Evolutionary conservation across 2,113 vertebrate genomes (phyloP).

Genomic region (Benitochromis conjunctus): DNA sequence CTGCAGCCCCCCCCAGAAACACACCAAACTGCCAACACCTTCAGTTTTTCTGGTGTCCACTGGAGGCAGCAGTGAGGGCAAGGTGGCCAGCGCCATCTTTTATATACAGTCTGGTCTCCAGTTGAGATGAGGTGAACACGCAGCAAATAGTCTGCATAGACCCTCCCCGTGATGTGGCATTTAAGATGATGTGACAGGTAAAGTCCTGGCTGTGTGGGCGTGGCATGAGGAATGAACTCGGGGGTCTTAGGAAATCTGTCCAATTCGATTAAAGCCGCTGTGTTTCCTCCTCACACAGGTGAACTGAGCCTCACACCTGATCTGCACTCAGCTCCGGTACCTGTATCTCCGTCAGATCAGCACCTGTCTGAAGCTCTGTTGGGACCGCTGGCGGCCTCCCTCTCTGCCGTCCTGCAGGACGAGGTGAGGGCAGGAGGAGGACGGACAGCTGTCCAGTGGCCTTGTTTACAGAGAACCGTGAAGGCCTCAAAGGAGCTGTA

Average conservation of each 20-base stretch:
- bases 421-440: not conserved
- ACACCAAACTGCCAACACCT: not conserved
- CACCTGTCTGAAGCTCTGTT: not conserved
- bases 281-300: not conserved
- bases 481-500: not conserved
- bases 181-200: not conserved
- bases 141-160: not conserved
- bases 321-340: not conserved
- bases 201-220: not conserved
- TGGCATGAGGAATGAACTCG: not conserved
- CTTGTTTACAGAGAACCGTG: not conserved
- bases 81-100: not conserved
- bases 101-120: not conserved
- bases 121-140: fast-evolving
- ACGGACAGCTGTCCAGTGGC: not conserved
- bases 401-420: not conserved
- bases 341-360: not conserved
- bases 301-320: not conserved
- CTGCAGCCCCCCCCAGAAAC: not conserved
- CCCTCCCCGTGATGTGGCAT: not conserved
- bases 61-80: too few species aligned
- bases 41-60: not conserved
- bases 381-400: not conserved
- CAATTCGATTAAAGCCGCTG: not conserved
- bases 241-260: not conserved